Evolutionary conservation across 2,888 invertebrate species (phyloP), one percentile per base, ranked within the genome.

Genomic region (Panopea generosa): DNA sequence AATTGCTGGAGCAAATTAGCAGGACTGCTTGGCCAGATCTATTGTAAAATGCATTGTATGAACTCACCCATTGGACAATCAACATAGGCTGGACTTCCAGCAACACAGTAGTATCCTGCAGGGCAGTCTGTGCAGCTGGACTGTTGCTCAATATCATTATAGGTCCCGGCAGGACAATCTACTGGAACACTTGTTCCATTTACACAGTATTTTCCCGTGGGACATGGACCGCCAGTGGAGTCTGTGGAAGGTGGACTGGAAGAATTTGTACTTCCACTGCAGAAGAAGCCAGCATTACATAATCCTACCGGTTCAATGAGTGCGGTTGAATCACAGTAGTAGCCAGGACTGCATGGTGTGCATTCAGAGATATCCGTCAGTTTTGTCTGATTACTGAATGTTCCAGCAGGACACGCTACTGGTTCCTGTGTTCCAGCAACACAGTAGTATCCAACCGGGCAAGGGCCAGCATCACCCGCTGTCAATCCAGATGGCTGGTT

Each of bases 391-490:
- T 91, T 91, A 83, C 87, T 89, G 83, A 90, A 91, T 2, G 89
- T 90, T 4, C 91, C 91, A 6, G 87, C 78, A 27, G 90, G 90
- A 71, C 91, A 91, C 0, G 87, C 63, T 9, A 69, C 65, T 9
- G 91, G 90, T 22, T 85, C 84, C 40, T 83, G 85, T 14, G 90
- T 91, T 52, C 87, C 87, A 9, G 53, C 47, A 24, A 77, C 77
- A 84, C 91, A 92, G 75, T 89, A 92, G 68, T 89, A 81, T 11
- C 91, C 91, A 14, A 65, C 80, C 6, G 91, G 91, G 67, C 91
- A 91, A 2, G 84, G 75, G 7, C 86, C 90, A 53, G 89, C 88
- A 81, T 89, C 86, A 3, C 88, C 91, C 2, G 77, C 67, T 2
- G 84, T 77, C 6, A 61, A 47, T 4, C 84, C 84, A 26, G 87